Evolutionary conservation across 2,113 vertebrate genomes (phyloP).

Genomic region (Tachuris rubrigastra): DNA sequence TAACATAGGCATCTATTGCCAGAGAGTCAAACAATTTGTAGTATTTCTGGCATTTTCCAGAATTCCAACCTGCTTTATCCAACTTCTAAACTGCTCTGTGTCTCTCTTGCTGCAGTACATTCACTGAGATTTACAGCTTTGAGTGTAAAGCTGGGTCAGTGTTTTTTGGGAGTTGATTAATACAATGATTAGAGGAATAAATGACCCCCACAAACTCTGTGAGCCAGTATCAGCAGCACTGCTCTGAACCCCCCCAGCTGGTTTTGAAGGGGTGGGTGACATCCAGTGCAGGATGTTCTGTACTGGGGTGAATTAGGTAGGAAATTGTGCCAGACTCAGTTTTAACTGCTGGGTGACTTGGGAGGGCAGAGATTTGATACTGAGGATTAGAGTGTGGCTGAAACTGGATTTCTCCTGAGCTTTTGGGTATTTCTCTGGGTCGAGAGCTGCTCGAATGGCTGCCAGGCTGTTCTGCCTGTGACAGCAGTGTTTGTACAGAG

Average conservation of each 20-base stretch:
- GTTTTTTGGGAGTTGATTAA: not conserved
- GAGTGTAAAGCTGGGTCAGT: not conserved
- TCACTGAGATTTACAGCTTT: not conserved
- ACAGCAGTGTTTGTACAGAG: not conserved
- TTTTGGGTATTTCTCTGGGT: not conserved
- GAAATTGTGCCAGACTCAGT: not conserved
- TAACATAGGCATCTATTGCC: not conserved
- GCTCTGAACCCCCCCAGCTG: not conserved
- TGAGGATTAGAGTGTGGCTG: not conserved
- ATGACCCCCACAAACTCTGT: not conserved
- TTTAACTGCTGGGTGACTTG: not conserved
- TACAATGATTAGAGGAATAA: not conserved
- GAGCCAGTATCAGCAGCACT: not conserved
- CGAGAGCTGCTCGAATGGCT: not conserved
- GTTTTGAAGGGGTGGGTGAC: fast-evolving
- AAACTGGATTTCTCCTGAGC: not conserved
- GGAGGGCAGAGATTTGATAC: not conserved
- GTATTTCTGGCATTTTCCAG: slow-evolving; percentile 12
- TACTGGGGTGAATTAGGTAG: not conserved
- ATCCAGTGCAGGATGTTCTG: not conserved
- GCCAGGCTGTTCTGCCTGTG: not conserved
- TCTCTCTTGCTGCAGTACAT: not conserved
- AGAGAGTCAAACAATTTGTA: not conserved
- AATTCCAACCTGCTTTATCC: not conserved
- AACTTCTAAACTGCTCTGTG: not conserved